Conservation (phyloP, 1,140 invertebrate species). For the Hylaeus anthracinus region DNA sequence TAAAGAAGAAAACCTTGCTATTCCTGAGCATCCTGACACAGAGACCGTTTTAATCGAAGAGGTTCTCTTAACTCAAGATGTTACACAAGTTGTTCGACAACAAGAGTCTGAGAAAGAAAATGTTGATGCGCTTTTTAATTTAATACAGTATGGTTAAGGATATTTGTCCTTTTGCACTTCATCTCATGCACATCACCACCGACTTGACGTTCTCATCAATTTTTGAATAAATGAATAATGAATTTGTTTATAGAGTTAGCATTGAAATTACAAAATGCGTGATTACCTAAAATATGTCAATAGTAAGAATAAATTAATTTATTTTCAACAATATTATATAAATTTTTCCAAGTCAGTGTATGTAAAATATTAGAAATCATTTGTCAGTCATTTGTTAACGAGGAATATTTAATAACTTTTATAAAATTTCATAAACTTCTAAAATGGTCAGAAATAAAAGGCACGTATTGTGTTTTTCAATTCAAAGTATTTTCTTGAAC, state of each 20-base stretch:
- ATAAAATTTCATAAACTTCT: neutral
- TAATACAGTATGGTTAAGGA: slow-evolving; percentile 71
- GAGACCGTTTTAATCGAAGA: slow-evolving; percentile 73
- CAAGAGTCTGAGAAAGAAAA: slow-evolving; percentile 78
- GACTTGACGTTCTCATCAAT: neutral
- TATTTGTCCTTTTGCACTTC: neutral
- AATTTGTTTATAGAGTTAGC: neutral
- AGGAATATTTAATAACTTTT: neutral
- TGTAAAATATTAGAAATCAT: neutral
- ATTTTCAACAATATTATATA: neutral
- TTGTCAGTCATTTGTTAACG: slow-evolving; percentile 1
- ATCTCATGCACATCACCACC: neutral
- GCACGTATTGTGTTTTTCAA: neutral
- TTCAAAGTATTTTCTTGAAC: neutral
- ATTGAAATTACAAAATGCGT: neutral
- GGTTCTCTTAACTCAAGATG: slow-evolving; percentile 69
- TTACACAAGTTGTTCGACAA: slow-evolving; percentile 65
- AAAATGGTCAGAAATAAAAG: neutral
- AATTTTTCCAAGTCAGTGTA: neutral
- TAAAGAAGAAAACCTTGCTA: slow-evolving; percentile 15
- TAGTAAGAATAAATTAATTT: neutral
- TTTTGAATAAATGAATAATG: too few species aligned
- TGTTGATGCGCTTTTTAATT: slow-evolving; percentile 73
- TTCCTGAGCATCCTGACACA: slow-evolving; percentile 49
- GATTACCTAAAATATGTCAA: neutral